phyloP scores from a whole-genome alignment of 1,140 invertebrate genomes.

The Drosophila cardini region DNA sequence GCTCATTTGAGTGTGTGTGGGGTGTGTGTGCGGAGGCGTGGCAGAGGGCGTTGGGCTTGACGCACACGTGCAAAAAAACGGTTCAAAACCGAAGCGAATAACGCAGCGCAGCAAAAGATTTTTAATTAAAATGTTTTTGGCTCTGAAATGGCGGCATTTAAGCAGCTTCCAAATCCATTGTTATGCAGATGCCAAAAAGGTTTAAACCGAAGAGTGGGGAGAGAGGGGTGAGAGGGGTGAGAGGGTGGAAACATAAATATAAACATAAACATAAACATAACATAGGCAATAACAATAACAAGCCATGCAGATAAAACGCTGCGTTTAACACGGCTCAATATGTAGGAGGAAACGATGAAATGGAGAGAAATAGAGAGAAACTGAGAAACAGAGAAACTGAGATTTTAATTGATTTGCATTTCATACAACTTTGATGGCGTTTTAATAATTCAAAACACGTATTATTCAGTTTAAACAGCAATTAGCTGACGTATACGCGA shows the following conservation, averaged over 20 bases:
- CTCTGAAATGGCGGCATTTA: conserved; percentile 43
- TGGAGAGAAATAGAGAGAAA: conserved; percentile 1
- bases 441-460: conserved; percentile 44
- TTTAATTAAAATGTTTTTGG: conserved; percentile 51
- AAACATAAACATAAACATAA: conserved; percentile 18
- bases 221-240: neutral
- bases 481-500: conserved; percentile 25
- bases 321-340: conserved; percentile 4
- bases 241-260: neutral
- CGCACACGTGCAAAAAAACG: conserved; percentile 23
- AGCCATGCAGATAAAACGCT: conserved; percentile 23
- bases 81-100: conserved; percentile 7
- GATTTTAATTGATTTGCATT: conserved; percentile 46
- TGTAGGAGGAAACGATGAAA: neutral
- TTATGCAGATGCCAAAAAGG: conserved; percentile 23
- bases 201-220: neutral
- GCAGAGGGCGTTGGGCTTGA: neutral
- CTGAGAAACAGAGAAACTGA: conserved; percentile 1
- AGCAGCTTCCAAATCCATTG: conserved; percentile 44
- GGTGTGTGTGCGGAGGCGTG: conserved; percentile 26
- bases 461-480: conserved; percentile 16
- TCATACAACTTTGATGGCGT: conserved; percentile 20
- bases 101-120: conserved; percentile 38
- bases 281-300: conserved; percentile 35
- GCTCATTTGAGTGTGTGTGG: neutral